Percentiles rank a stretch among this genome's conserved stretches.
Evolutionary conservation across 2,113 vertebrate genomes (phyloP).

Genomic region (Lepus americanus): DNA sequence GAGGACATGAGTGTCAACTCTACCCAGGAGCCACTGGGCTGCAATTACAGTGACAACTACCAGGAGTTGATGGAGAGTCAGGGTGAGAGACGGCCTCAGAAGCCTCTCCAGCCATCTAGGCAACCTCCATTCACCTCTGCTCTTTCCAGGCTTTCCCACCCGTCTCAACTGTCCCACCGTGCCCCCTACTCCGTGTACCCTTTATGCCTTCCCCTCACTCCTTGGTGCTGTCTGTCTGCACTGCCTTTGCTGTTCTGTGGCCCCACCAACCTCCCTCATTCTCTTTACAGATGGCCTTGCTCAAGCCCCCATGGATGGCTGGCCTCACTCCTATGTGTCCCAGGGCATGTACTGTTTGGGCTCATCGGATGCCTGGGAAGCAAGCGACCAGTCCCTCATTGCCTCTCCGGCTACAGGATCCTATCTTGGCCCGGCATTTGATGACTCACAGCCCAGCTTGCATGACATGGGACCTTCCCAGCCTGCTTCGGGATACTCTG

Average conservation of each 20-base stretch:
- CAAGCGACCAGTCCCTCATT: slow-evolving; percentile 95
- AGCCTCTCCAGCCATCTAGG: not conserved
- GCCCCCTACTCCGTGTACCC: not conserved
- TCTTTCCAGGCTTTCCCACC: not conserved
- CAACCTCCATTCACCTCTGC: not conserved
- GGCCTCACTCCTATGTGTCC: slow-evolving; percentile 98
- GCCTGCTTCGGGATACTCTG: slow-evolving; percentile 84
- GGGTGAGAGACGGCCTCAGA: slow-evolving; percentile 82
- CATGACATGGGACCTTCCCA: slow-evolving; percentile 94
- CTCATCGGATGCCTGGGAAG: slow-evolving; percentile 98
- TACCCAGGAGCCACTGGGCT: slow-evolving; percentile 94
- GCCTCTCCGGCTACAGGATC: slow-evolving; percentile 94
- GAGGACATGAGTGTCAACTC: slow-evolving; percentile 97
- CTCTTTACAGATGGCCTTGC: slow-evolving; percentile 89
- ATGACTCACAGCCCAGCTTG: slow-evolving; percentile 89
- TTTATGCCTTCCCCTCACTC: accelerated
- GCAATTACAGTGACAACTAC: slow-evolving; percentile 95
- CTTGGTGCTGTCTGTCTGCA: not conserved
- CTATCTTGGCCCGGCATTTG: slow-evolving; percentile 89
- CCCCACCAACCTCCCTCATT: slow-evolving; percentile 44
- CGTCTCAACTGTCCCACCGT: not conserved
- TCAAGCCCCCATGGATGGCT: slow-evolving; percentile 96
- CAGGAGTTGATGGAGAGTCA: slow-evolving; percentile 94
- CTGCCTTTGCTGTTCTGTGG: not conserved
- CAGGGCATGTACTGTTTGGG: slow-evolving; percentile 99